phyloP scores from a whole-genome alignment of 2,888 invertebrate species.

The Megalurothrips usitatus region DNA sequence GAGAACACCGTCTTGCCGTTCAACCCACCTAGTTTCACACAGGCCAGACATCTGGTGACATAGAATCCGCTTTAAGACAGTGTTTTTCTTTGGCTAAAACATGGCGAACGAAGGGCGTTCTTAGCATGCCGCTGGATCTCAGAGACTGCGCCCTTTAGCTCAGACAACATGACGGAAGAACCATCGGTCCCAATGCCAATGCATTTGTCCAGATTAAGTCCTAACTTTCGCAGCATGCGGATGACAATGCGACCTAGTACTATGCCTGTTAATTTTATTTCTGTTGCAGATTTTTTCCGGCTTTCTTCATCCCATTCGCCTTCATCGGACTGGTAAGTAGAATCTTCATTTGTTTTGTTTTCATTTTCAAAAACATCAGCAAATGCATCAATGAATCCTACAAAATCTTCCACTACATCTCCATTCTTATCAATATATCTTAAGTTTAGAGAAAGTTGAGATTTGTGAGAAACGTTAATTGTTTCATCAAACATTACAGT shows the following conservation, averaged over 20 bases:
- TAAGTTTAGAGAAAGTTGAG: constrained; percentile 40
- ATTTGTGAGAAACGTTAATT: constrained; percentile 40
- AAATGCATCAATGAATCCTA: constrained; percentile 39
- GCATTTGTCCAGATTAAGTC: constrained; percentile 33
- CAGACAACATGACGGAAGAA: constrained; percentile 30
- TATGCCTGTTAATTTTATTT: neutral
- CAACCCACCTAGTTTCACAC: constrained; percentile 38
- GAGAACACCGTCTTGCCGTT: constrained; percentile 35
- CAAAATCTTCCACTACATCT: constrained; percentile 38
- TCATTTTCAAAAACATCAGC: neutral
- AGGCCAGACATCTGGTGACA: constrained; percentile 33
- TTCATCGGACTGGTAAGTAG: neutral
- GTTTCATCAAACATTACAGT: constrained; percentile 37
- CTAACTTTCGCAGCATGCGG: neutral
- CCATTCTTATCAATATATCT: constrained; percentile 37
- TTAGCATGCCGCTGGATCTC: constrained; percentile 32
- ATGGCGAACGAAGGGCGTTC: too few relatives aligned
- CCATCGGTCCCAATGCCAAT: constrained; percentile 34
- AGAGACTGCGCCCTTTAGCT: constrained; percentile 36
- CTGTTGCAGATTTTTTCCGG: neutral
- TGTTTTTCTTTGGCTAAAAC: constrained; percentile 35
- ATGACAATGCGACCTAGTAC: neutral
- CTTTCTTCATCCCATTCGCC: constrained; percentile 29
- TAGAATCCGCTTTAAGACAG: constrained; percentile 28
- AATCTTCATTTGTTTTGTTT: too few relatives aligned